Evolutionary conservation across 2,888 invertebrate genomes (phyloP).

Genomic region (Stenoptilia bipunctidactyla): DNA sequence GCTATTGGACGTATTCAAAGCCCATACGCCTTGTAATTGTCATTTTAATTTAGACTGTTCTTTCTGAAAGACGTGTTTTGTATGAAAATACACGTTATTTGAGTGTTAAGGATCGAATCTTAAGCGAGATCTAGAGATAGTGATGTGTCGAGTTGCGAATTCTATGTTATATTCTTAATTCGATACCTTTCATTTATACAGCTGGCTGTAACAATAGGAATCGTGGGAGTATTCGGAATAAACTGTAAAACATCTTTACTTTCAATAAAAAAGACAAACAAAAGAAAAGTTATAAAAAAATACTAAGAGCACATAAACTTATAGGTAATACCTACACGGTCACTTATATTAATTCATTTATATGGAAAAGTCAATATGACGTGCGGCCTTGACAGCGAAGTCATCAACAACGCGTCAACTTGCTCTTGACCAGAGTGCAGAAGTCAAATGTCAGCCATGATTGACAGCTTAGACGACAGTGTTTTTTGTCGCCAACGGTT

Average conservation of each 20-base stretch:
- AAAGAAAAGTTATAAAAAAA: too few species aligned
- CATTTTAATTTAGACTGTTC: conserved; percentile 49
- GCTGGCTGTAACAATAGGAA: conserved; percentile 17
- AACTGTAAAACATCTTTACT: too few species aligned
- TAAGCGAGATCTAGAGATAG: conserved; percentile 49
- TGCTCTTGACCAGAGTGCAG: conserved; percentile 49
- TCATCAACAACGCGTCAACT: not conserved
- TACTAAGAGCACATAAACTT: too few species aligned
- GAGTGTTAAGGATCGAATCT: conserved; percentile 32
- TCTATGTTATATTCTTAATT: conserved; percentile 24
- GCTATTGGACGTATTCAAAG: conserved; percentile 41
- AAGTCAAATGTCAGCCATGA: conserved; percentile 38
- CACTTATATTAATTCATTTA: too few species aligned
- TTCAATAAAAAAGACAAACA: too few species aligned
- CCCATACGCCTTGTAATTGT: conserved; percentile 42
- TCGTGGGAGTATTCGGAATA: conserved; percentile 6
- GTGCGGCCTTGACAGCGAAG: not conserved
- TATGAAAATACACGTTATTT: conserved; percentile 34
- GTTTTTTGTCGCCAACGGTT: too few species aligned
- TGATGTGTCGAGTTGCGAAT: conserved; percentile 41
- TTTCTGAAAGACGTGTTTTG: conserved; percentile 17
- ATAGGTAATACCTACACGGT: too few species aligned
- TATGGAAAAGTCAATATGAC: not conserved
- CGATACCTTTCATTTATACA: conserved; percentile 20
- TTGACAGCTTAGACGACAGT: conserved; percentile 27